phyloP scores from a whole-genome alignment of 2,888 invertebrate genomes.

The Elmis aenea region DNA sequence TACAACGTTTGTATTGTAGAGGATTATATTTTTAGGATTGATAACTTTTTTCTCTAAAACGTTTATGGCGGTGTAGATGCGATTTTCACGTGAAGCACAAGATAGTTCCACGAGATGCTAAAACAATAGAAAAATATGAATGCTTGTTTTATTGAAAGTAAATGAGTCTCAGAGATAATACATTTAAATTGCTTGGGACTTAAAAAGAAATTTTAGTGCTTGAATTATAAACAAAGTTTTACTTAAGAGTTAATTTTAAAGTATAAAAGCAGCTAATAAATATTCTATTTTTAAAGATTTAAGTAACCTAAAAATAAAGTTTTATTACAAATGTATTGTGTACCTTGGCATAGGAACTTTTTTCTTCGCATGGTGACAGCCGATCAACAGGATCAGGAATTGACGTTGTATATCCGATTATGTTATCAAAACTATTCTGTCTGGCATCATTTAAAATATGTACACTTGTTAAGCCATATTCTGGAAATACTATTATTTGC shows the following conservation, averaged over 20 bases:
- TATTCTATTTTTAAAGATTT: too few species aligned
- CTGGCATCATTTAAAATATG: slow-evolving; percentile 6
- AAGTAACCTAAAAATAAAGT: too few species aligned
- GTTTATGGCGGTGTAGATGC: slow-evolving; percentile 69
- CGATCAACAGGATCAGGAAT: slow-evolving; percentile 18
- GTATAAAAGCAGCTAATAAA: too few species aligned
- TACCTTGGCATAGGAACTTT: slow-evolving; percentile 9
- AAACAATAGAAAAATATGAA: too few species aligned
- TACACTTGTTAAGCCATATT: slow-evolving; percentile 15
- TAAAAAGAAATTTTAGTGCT: too few species aligned
- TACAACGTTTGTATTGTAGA: slow-evolving; percentile 76
- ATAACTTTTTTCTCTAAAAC: slow-evolving; percentile 57
- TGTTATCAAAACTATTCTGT: slow-evolving; percentile 2
- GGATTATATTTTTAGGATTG: slow-evolving; percentile 14
- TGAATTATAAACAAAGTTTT: too few species aligned
- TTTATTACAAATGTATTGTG: too few species aligned
- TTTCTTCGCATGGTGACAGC: slow-evolving; percentile 18
- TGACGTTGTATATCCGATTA: slow-evolving; percentile 10
- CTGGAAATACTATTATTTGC: slow-evolving; percentile 19
- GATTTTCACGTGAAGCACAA: slow-evolving; percentile 53
- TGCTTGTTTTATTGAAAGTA: too few species aligned
- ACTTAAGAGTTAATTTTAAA: too few species aligned
- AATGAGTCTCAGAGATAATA: too few species aligned
- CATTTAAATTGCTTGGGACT: too few species aligned
- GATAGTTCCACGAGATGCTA: slow-evolving; percentile 44